Conservation (phyloP, 2,888 invertebrate species). For the Lasius platythorax region DNA sequence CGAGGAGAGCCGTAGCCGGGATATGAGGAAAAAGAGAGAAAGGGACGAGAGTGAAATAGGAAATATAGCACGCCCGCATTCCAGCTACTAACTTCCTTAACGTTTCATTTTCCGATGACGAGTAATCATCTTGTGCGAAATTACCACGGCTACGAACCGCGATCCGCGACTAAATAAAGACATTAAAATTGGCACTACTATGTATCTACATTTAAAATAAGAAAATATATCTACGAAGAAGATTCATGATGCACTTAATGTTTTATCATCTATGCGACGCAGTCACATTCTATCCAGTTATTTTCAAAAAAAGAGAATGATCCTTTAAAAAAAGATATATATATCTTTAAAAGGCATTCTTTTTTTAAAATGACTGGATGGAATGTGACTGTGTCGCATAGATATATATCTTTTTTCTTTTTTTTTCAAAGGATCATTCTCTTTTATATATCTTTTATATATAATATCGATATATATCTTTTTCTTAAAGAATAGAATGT, state of each 20-base stretch:
- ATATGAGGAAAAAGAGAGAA: conserved; percentile 25
- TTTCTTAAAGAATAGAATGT: background rate
- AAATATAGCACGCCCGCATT: conserved; percentile 29
- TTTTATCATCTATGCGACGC: background rate
- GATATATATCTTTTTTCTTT: too few species aligned
- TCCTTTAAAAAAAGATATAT: background rate
- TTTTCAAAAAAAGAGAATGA: background rate
- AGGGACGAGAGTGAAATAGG: conserved; percentile 29
- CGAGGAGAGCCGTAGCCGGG: conserved; percentile 45
- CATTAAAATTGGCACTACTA: conserved; percentile 44
- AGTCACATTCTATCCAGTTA: background rate
- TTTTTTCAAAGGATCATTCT: too few species aligned
- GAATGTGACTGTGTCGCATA: too few species aligned
- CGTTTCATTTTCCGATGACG: conserved; percentile 61
- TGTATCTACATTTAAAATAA: background rate
- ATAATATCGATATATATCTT: too few species aligned
- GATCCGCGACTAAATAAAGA: conserved; percentile 43
- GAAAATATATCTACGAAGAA: background rate
- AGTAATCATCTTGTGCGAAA: conserved; percentile 65
- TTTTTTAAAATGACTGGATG: too few species aligned
- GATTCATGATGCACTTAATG: conserved; percentile 23
- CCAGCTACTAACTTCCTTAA: conserved; percentile 57
- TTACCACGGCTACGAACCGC: conserved; percentile 51
- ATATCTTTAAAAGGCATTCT: too few species aligned
- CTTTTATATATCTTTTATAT: too few species aligned